Conservation (phyloP, 2,113 vertebrate species). For the Marmota flaviventris region DNA sequence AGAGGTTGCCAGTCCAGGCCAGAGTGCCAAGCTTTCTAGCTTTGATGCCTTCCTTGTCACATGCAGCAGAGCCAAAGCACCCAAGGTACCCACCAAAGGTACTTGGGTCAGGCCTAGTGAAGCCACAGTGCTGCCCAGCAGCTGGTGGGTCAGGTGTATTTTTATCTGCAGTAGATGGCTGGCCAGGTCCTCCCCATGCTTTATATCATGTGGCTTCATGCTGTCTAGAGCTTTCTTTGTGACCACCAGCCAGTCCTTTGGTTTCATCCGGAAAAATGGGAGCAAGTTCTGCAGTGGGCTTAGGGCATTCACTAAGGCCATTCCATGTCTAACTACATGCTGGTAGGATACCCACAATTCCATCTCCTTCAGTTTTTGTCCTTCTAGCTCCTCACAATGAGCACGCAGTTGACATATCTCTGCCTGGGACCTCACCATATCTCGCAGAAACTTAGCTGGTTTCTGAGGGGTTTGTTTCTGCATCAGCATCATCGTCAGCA, state of each 20-base stretch:
- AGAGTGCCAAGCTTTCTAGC: conserved; percentile 86
- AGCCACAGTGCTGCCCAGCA: conserved; percentile 86
- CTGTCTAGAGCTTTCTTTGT: conserved; percentile 78
- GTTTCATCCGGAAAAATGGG: conserved; percentile 88
- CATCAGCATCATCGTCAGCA: conserved; percentile 86
- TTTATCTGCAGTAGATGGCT: conserved; percentile 83
- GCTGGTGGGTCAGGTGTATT: conserved; percentile 80
- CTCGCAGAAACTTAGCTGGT: conserved; percentile 82
- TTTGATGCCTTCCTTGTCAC: conserved; percentile 82
- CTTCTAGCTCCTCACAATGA: conserved; percentile 79
- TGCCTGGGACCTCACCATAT: conserved; percentile 79
- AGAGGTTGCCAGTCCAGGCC: conserved; percentile 86
- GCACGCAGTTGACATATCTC: conserved; percentile 73
- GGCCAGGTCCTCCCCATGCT: conserved; percentile 48
- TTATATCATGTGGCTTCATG: conserved; percentile 59
- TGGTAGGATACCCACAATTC: conserved; percentile 76
- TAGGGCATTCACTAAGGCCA: conserved; percentile 86
- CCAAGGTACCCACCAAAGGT: conserved; percentile 86
- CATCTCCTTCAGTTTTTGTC: conserved; percentile 77
- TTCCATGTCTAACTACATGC: conserved; percentile 79
- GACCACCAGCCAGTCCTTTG: conserved; percentile 81
- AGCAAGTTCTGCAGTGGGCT: conserved; percentile 88
- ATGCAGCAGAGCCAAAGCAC: conserved; percentile 86
- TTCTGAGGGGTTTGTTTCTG: conserved; percentile 69
- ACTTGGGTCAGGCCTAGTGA: conserved; percentile 84